These are phyloP conservation scores for Athripsodes cinereus DNA, from an alignment of 2,888 invertebrate genomes.

Conservation along the genomic window DNA sequence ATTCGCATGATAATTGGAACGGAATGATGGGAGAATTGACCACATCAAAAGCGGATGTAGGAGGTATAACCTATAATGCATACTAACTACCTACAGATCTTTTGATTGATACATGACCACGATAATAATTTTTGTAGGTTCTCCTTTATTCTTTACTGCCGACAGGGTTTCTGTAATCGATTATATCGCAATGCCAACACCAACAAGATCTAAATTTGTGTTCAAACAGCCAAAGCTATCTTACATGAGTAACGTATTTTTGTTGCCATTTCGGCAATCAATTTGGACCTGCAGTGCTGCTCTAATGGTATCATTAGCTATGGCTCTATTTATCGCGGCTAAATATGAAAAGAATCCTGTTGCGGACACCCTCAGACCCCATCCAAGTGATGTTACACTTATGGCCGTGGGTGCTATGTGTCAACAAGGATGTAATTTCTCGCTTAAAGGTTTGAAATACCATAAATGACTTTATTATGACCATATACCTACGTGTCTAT, in stretches of 20 bases:
- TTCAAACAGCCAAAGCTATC: conserved; percentile 68
- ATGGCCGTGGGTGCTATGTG: conserved; percentile 56
- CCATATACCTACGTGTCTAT: no score
- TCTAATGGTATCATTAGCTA: conserved; percentile 39
- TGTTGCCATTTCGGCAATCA: conserved; percentile 57
- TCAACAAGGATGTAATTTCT: conserved; percentile 55
- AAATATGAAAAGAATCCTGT: background rate
- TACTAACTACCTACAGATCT: no score
- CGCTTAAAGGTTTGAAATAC: conserved; percentile 39
- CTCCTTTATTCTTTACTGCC: conserved; percentile 57
- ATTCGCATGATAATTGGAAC: conserved; percentile 52
- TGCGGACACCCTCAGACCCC: conserved; percentile 35
- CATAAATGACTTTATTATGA: no score
- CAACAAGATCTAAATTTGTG: conserved; percentile 62
- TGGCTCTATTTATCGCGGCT: conserved; percentile 29
- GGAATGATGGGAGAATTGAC: conserved; percentile 60
- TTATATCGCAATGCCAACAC: conserved; percentile 62
- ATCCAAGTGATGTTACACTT: conserved; percentile 46
- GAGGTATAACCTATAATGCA: conserved; percentile 38
- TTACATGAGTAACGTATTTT: conserved; percentile 64
- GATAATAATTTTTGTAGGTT: conserved; percentile 35
- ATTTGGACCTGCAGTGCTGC: conserved; percentile 58
- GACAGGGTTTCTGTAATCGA: conserved; percentile 58
- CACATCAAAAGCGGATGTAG: conserved; percentile 54
- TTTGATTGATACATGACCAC: no score